These are phyloP conservation scores for Daphoenositta chrysoptera DNA, from an alignment of 2,113 vertebrate species.

Conservation along the genomic window DNA sequence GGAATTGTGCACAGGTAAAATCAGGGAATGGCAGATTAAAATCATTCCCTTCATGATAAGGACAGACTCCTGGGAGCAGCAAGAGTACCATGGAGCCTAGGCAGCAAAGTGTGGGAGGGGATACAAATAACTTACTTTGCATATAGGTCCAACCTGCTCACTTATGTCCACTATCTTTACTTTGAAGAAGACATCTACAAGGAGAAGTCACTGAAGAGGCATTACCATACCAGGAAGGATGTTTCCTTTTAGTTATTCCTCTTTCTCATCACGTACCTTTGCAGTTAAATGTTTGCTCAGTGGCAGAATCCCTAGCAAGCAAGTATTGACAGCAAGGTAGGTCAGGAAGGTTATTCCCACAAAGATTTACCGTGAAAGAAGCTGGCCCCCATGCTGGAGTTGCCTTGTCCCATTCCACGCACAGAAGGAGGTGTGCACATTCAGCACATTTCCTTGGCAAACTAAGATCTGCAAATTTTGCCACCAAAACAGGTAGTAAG, in stretches of 20 bases:
- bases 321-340: background rate
- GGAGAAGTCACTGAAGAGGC: background rate
- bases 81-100: background rate
- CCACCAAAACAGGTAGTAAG: background rate
- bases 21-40: background rate
- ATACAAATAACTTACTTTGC: background rate
- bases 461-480: background rate
- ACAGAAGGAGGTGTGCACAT: background rate
- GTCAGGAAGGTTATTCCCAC: background rate
- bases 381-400: background rate
- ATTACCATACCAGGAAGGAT: background rate
- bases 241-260: background rate
- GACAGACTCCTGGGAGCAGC: background rate
- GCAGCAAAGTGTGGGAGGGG: background rate
- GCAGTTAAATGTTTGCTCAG: background rate
- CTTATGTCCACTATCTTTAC: background rate
- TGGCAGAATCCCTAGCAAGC: background rate
- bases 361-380: background rate
- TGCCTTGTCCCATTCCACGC: background rate
- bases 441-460: background rate
- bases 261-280: background rate
- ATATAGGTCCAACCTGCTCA: background rate
- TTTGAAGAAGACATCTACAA: background rate
- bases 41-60: background rate
- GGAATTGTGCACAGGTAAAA: background rate